Base-by-base conservation (phyloP, 2,797 vertebrate species). In the Melanotaenia parkinsoni region DNA sequence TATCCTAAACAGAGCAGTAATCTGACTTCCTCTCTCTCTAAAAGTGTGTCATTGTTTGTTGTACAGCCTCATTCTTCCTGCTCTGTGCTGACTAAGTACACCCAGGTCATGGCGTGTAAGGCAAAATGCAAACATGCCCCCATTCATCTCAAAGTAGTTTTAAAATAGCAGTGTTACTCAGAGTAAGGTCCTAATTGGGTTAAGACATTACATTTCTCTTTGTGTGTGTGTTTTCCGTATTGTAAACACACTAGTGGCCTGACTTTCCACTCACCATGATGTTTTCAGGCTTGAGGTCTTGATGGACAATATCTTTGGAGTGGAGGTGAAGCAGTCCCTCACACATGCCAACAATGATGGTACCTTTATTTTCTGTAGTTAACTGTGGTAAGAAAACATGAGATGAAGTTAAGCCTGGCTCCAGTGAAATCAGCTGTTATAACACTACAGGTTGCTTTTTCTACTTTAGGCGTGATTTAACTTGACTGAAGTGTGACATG, bases 241-340 rank as follows among this genome's bases (percentile, higher is more conserved):
- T 50, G 9, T n/a, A 4, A 43, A 62, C 20, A 0, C 5, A 0
- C 50, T 35, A 14, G 38, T 18, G 18, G 33, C 18, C 24, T 7
- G 1, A 16, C 6, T 5, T 13, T 65, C 20, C 3, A 63, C 92
- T 92, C 81, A 95, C 94, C 94, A 95, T 95, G 80, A 95, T 91
- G 79, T 94, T 95, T 54, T 95, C 94, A 60, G 94, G 94, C 78
- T 95, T 95, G 54, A 95, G 93, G 72, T 95, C 94, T 79, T 95
- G 94, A 86, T 95, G 94, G 67, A 95, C 94, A 5, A 95, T 89
- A 43, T 94, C 92, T 81, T 80, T 93, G 53, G 64, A 70, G 79
- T 95, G 94, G 47, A 95, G 91, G 77, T 91, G 80, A 64, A 73
- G 62, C 68, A 95, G 84, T 2, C 94, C 94, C 65, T 94, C 93